Conservation (phyloP, 2,113 vertebrate species). For the Origma solitaria region DNA sequence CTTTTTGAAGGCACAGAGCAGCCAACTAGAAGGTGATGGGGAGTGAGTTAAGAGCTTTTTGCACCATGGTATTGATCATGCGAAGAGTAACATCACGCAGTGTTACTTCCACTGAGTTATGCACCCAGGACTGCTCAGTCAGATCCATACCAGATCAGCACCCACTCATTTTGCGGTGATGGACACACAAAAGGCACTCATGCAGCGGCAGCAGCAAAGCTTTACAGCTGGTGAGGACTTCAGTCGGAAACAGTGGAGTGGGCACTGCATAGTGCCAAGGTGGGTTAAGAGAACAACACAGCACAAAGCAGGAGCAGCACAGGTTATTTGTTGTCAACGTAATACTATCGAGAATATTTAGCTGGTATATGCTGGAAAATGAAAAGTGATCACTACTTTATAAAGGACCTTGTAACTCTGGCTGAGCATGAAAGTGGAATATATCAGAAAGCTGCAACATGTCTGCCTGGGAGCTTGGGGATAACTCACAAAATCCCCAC, state of each 20-base stretch:
- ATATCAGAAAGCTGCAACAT: background rate
- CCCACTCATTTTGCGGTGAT: background rate
- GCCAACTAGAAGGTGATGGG: background rate
- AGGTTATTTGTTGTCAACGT: background rate
- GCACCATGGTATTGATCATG: background rate
- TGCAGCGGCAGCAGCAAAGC: background rate
- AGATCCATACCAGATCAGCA: background rate
- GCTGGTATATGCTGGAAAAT: background rate
- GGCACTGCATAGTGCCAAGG: rapidly evolving
- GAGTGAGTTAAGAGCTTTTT: background rate
- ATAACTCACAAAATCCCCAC: background rate
- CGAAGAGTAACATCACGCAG: background rate
- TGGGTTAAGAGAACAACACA: background rate
- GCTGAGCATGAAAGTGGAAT: background rate
- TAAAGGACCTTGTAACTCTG: background rate
- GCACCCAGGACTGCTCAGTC: background rate
- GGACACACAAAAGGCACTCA: background rate
- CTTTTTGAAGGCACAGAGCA: background rate
- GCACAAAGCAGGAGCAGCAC: background rate
- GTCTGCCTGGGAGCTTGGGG: background rate
- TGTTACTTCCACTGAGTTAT: background rate
- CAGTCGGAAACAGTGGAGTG: background rate
- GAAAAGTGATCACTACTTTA: background rate
- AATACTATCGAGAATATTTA: background rate
- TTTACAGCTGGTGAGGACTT: background rate